Evolutionary conservation across 1,140 invertebrate species (phyloP).

Genomic region (Saxidomus purpurata): DNA sequence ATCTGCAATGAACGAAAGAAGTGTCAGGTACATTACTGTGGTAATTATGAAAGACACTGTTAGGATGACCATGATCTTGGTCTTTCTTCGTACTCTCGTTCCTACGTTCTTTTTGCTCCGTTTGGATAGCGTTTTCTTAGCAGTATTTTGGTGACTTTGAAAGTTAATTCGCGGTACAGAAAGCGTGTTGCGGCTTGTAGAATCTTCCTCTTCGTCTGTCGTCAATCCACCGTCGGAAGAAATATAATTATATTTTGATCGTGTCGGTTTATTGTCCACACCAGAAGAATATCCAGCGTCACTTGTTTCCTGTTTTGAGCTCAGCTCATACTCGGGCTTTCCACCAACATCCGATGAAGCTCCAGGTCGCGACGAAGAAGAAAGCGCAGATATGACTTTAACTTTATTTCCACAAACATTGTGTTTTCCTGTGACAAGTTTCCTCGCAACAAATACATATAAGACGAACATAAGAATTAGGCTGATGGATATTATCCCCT

Average conservation of each 20-base stretch:
- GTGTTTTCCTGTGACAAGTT: not conserved
- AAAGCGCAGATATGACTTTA: not conserved
- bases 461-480: conserved; percentile 6
- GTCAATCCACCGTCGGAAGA: conserved; percentile 12
- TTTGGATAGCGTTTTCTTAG: not conserved
- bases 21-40: conserved; percentile 38
- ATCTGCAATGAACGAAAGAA: conserved; percentile 44
- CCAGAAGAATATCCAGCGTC: not conserved
- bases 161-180: not conserved
- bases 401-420: not conserved
- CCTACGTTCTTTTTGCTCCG: not conserved
- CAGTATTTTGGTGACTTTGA: not conserved
- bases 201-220: conserved; percentile 6
- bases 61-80: conserved; percentile 38
- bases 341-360: conserved; percentile 2
- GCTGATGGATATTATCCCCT: not conserved
- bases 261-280: not conserved
- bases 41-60: conserved; percentile 41
- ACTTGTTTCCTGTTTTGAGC: not conserved
- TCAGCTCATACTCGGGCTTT: not conserved
- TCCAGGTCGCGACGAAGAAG: not conserved
- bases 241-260: not conserved
- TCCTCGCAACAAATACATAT: conserved; percentile 15
- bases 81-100: conserved; percentile 16
- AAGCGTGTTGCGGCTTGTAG: not conserved